phyloP scores from a whole-genome alignment of 1,140 invertebrate genomes.

The Phenacoccus solenopsis region DNA sequence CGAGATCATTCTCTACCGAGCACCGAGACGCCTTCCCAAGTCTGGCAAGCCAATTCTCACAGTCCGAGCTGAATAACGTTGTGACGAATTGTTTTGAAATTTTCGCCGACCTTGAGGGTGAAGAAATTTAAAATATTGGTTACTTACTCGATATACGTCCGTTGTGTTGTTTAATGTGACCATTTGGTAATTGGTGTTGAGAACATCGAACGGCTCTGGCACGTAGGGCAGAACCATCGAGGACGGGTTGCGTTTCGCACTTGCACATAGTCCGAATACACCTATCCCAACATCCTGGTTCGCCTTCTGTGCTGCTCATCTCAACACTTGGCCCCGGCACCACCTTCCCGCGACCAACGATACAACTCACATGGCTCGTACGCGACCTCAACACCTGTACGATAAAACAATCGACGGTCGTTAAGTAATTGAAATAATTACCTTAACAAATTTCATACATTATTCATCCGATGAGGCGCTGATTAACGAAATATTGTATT shows the following conservation, averaged over 20 bases:
- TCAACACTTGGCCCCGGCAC: not conserved
- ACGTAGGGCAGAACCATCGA: slow-evolving; percentile 9
- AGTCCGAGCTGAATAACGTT: too few species aligned
- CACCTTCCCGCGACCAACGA: too few species aligned
- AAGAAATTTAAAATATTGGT: too few species aligned
- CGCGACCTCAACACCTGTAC: not conserved
- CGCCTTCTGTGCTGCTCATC: slow-evolving; percentile 12
- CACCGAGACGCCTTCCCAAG: too few species aligned
- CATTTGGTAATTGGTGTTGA: not conserved
- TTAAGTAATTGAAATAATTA: slow-evolving; percentile 4
- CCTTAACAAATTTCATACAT: not conserved
- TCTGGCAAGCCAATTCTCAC: too few species aligned
- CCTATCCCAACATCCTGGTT: slow-evolving; percentile 13
- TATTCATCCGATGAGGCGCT: not conserved
- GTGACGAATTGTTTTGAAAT: too few species aligned
- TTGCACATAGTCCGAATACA: slow-evolving; percentile 11
- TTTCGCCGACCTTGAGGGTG: too few species aligned
- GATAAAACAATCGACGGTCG: not conserved
- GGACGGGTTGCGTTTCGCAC: not conserved
- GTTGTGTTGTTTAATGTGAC: not conserved
- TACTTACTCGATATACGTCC: slow-evolving; percentile 12
- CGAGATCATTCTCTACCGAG: too few species aligned
- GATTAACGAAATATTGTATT: not conserved
- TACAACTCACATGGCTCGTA: not conserved
- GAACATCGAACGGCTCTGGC: slow-evolving; percentile 1